Percentiles rank a stretch among this genome's conserved stretches.
Evolutionary conservation across 2,113 vertebrate genomes (phyloP).

Genomic region (Baryphthengus martii): DNA sequence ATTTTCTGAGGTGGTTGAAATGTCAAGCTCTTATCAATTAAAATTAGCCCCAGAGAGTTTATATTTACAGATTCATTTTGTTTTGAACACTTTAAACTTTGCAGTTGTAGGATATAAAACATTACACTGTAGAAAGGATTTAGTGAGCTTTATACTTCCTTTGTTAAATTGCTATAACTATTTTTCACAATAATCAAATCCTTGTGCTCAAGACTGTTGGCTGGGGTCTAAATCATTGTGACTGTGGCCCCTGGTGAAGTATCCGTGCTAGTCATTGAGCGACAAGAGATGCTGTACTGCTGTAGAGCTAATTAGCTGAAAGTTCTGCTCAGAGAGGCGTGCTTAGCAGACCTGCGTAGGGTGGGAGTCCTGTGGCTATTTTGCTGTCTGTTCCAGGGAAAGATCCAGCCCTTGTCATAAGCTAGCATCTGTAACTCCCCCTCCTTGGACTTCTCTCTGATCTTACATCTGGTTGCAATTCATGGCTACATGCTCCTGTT

Average conservation of each 20-base stretch:
- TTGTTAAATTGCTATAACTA: background rate
- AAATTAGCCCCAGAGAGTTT: background rate
- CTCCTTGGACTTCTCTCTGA: background rate
- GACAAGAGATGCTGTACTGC: background rate
- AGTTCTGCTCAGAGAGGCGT: background rate
- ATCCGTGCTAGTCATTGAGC: rapidly evolving
- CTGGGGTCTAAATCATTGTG: background rate
- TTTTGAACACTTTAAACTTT: background rate
- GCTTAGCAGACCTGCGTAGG: background rate
- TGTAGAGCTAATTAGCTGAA: background rate
- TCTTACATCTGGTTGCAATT: background rate
- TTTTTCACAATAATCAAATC: background rate
- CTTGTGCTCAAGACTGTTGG: background rate
- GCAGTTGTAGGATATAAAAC: background rate
- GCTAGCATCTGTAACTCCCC: background rate
- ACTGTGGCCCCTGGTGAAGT: background rate
- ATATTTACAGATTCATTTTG: background rate
- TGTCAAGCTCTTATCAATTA: background rate
- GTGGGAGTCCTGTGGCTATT: background rate
- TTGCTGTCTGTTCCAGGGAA: background rate
- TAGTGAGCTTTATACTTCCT: background rate
- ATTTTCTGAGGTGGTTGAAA: background rate
- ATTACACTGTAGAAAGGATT: background rate
- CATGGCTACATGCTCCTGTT: background rate
- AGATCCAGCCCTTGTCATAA: background rate